Conservation (phyloP, 2,113 vertebrate species). For the Galeopterus variegatus region DNA sequence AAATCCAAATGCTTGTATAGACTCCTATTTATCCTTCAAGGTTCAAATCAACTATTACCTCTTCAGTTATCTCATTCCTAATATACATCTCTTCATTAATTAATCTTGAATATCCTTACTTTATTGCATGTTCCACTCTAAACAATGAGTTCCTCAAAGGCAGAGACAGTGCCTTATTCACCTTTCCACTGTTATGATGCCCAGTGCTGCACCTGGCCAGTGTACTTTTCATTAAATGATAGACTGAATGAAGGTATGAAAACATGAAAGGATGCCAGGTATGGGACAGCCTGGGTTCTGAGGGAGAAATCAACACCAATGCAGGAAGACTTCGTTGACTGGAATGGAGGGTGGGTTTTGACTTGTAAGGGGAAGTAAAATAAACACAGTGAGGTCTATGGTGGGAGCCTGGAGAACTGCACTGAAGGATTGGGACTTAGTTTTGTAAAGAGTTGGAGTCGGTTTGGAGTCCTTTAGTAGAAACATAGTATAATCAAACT, state of each 20-base stretch:
- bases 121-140: neutral
- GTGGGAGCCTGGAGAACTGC: neutral
- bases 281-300: neutral
- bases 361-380: neutral
- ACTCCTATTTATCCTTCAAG: neutral
- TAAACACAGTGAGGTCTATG: neutral
- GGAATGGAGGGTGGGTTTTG: neutral
- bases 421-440: neutral
- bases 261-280: neutral
- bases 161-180: neutral
- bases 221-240: neutral
- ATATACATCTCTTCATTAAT: slow-evolving; percentile 1
- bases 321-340: neutral
- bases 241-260: neutral
- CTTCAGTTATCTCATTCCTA: neutral
- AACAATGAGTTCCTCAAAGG: slow-evolving; percentile 9
- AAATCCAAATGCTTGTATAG: slow-evolving; percentile 8
- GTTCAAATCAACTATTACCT: neutral
- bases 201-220: neutral
- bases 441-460: neutral
- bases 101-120: neutral
- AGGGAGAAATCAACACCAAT: neutral
- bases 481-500: neutral
- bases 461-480: neutral
- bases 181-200: neutral